Conservation (phyloP, 2,113 vertebrate genomes). For the Turnix velox region DNA sequence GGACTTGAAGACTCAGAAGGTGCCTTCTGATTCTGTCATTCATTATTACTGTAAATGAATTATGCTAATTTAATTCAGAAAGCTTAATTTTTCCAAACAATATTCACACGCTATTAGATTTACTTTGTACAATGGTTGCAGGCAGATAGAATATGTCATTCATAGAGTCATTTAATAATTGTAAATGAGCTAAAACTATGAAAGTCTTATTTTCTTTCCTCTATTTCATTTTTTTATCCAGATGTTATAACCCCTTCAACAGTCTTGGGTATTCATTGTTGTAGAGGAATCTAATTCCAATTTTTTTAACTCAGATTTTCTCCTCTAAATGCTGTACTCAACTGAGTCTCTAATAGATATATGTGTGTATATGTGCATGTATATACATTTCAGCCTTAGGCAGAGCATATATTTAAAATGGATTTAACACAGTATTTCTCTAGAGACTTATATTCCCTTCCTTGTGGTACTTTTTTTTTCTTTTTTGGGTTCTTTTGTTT, state of each 20-base stretch:
- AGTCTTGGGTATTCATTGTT: neutral
- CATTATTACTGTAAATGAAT: neutral
- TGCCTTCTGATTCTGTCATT: neutral
- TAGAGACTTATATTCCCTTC: neutral
- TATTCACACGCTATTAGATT: neutral
- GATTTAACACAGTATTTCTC: slow-evolving; percentile 15
- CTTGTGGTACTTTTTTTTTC: neutral
- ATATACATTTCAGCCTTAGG: neutral
- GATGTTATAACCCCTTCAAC: neutral
- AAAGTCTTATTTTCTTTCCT: neutral
- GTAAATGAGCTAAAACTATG: neutral
- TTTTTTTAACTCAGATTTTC: neutral
- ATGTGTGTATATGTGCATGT: neutral
- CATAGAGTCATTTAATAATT: neutral
- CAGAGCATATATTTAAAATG: slow-evolving; percentile 5
- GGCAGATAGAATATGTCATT: neutral
- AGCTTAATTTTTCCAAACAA: neutral
- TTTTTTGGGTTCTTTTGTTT: neutral
- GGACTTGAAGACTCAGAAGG: neutral
- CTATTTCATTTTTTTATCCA: neutral
- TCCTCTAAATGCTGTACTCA: neutral
- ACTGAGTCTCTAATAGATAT: neutral
- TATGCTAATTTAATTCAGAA: neutral
- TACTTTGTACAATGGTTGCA: neutral
- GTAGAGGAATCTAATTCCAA: neutral